phyloP scores from a whole-genome alignment of 2,797 vertebrate genomes.

The Dendrocincla fuliginosa region DNA sequence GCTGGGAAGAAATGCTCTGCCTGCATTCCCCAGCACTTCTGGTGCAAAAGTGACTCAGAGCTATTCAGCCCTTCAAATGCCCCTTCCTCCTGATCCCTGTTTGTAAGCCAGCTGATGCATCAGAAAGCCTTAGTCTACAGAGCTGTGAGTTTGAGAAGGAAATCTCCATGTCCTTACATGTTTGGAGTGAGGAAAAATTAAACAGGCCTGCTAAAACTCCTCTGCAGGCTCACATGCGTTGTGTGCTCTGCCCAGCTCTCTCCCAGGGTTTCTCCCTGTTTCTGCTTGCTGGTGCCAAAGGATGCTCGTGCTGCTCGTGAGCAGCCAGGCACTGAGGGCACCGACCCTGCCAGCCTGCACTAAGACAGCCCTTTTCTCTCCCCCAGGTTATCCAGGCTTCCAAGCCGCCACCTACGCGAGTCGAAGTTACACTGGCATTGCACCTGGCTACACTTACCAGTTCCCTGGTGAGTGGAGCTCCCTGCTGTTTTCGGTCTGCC shows the following conservation, averaged over 20 bases:
- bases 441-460: slow-evolving; percentile 98
- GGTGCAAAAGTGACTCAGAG: slow-evolving; percentile 6
- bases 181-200: background rate
- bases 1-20: background rate
- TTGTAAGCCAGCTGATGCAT: slow-evolving; percentile 14
- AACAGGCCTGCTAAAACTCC: background rate
- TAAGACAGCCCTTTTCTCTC: slow-evolving; percentile 20
- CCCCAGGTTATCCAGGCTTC: slow-evolving; percentile 94
- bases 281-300: background rate
- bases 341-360: background rate
- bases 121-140: background rate
- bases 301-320: accelerated
- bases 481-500: background rate
- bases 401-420: slow-evolving; percentile 98
- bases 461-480: slow-evolving; percentile 89
- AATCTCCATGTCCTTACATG: background rate
- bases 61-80: background rate
- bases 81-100: background rate
- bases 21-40: background rate
- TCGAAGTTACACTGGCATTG: slow-evolving; percentile 95
- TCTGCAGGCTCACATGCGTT: accelerated
- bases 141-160: background rate
- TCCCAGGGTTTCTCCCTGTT: background rate
- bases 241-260: background rate
- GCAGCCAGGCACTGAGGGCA: background rate